Percentiles rank a stretch among this genome's conserved stretches.
Evolutionary conservation across 1,140 invertebrate species (phyloP).

Genomic region (Sinonovacula constricta): DNA sequence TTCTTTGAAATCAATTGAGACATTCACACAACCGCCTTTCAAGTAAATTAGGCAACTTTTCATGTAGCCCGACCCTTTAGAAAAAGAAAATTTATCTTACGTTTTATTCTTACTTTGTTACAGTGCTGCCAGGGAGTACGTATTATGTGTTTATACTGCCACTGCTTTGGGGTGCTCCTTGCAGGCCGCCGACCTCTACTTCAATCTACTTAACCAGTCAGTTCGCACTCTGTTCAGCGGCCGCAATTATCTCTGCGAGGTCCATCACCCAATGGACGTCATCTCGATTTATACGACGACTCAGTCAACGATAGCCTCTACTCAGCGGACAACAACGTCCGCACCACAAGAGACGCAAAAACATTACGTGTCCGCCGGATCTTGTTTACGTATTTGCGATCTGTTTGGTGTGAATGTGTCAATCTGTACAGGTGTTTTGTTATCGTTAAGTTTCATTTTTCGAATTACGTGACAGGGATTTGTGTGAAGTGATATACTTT

Average conservation of each 20-base stretch:
- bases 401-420: no score
- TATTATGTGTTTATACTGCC: slow-evolving; percentile 39
- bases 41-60: background rate
- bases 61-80: background rate
- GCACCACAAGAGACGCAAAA: no score
- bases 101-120: no score
- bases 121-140: slow-evolving; percentile 33
- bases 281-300: slow-evolving; percentile 47
- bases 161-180: slow-evolving; percentile 46
- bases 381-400: no score
- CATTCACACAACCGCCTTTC: slow-evolving; percentile 2
- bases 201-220: slow-evolving; percentile 40
- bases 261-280: slow-evolving; percentile 43
- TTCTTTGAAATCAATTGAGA: no score
- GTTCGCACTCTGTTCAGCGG: slow-evolving; percentile 13
- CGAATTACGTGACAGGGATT: no score
- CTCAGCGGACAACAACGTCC: background rate
- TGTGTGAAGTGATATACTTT: no score
- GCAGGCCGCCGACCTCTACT: slow-evolving; percentile 40
- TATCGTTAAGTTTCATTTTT: no score
- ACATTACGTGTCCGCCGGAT: no score
- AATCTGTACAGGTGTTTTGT: no score
- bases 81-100: background rate
- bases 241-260: background rate
- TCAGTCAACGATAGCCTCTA: slow-evolving; percentile 3